Evolutionary conservation across 2,113 vertebrate genomes (phyloP), one percentile per base, ranked within the genome.

Genomic region (Macquaria australasica): DNA sequence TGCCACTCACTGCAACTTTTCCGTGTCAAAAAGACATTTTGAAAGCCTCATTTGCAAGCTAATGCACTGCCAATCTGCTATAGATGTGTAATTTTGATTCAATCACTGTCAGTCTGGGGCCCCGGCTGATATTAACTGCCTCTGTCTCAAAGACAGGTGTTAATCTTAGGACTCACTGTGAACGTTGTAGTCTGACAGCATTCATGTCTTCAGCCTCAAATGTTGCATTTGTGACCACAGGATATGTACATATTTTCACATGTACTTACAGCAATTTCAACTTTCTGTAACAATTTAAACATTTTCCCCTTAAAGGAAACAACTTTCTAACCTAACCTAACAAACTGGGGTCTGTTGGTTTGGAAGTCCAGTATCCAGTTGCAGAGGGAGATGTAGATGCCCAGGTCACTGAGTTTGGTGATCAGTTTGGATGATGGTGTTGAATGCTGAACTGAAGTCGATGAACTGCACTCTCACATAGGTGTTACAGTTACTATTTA

Each of bases 21-120:
- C 77, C 1, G 12, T 56, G 73, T 71, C 4, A 83, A 82, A 81
- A 79, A 72, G 34, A 81, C 55, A 80, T 73, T 77, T 53, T 80
- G 63, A 87, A 93, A 87, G 88, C 59, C 89, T 93, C 86, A 92
- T 92, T 93, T 92, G 80, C 89, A 86, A 78, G 67, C 84, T 93
- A 91, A 91, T 91, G 92, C 85, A 83, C 87, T 89, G 87, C 68
- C 84, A 85, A 86, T 84, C 86, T 74, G 82, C 67, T 60, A 56
- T 63, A 63, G 74, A 87, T 80, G 82, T 91, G 86, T 86, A 80
- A 84, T 89, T 88, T 87, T 79, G 84, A 81, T 86, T 89, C 87
- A 75, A 78, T 92, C 88, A 84, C 76, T 90, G 89, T 91, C 89
- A 69, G 68, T 73, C 73, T 23, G 70, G 41, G 78, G 80, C 71